phyloP scores from a whole-genome alignment of 2,888 invertebrate genomes.

The Cloeon dipterum region DNA sequence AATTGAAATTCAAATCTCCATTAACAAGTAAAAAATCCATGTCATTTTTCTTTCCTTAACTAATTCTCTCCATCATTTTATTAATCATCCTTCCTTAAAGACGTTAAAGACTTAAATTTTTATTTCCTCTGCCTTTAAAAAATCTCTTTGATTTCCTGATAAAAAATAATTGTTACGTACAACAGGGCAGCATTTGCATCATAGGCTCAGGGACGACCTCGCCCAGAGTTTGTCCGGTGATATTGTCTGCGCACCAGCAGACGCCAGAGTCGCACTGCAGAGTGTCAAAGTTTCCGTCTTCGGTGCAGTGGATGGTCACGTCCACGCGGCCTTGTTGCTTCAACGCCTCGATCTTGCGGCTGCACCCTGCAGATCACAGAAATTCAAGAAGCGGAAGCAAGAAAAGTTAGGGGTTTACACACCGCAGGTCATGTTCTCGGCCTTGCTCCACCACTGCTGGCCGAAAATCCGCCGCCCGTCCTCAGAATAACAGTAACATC shows the following conservation, averaged over 20 bases:
- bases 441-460: slow-evolving; percentile 31
- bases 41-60: too few relatives aligned
- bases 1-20: too few relatives aligned
- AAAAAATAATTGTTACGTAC: slow-evolving; percentile 26
- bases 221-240: slow-evolving; percentile 29
- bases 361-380: slow-evolving; percentile 27
- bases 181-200: slow-evolving; percentile 35
- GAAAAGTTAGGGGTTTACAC: slow-evolving; percentile 8
- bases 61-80: too few relatives aligned
- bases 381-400: not conserved
- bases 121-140: too few relatives aligned
- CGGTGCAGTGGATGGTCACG: slow-evolving; percentile 36
- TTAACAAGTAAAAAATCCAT: too few relatives aligned
- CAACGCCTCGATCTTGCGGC: slow-evolving; percentile 16
- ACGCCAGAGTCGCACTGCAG: slow-evolving; percentile 40
- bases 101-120: too few relatives aligned
- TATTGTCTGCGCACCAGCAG: slow-evolving; percentile 42
- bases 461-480: slow-evolving; percentile 38
- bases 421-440: slow-evolving; percentile 41
- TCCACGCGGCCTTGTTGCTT: slow-evolving; percentile 14
- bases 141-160: too few relatives aligned
- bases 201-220: slow-evolving; percentile 29
- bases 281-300: slow-evolving; percentile 38
- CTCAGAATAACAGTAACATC: slow-evolving; percentile 40
- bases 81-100: too few relatives aligned